These are phyloP conservation scores for Cyrtonyx montezumae DNA, from an alignment of 2,113 vertebrate genomes.

Conservation along the genomic window DNA sequence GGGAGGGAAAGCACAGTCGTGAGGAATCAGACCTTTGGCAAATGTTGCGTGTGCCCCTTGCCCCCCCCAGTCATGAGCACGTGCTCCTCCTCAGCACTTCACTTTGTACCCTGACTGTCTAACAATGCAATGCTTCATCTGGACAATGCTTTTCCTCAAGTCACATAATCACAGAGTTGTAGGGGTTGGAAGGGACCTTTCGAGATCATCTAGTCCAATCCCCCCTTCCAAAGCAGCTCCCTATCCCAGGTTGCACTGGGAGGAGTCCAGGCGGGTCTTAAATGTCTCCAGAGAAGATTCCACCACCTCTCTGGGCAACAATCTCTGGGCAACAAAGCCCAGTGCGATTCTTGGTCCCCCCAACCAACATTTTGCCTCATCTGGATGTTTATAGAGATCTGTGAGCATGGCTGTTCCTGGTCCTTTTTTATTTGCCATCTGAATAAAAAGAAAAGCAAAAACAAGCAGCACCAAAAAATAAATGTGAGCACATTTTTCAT, in stretches of 20 bases:
- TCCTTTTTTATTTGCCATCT: not conserved
- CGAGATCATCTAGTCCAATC: no score
- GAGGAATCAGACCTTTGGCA: conserved; percentile 50
- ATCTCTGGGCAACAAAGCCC: not conserved
- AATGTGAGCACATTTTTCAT: not conserved
- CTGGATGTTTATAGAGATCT: not conserved
- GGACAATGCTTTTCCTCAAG: not conserved
- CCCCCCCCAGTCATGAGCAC: not conserved
- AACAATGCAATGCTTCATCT: not conserved
- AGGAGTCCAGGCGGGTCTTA: no score
- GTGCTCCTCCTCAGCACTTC: not conserved
- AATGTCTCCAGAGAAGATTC: no score
- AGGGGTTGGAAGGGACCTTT: no score
- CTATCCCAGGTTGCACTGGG: no score
- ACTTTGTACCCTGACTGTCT: rapidly evolving
- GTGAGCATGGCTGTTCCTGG: not conserved
- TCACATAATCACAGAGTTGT: no score
- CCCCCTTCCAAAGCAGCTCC: no score
- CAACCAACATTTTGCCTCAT: not conserved
- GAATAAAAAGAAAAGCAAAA: not conserved
- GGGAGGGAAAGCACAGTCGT: conserved; percentile 29
- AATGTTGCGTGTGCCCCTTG: not conserved
- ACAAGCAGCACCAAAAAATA: not conserved
- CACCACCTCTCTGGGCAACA: no score
- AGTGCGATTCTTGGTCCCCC: not conserved